Evolutionary conservation across 2,113 vertebrate species (phyloP), one percentile per base, ranked within the genome.

Genomic region (Eira barbara): DNA sequence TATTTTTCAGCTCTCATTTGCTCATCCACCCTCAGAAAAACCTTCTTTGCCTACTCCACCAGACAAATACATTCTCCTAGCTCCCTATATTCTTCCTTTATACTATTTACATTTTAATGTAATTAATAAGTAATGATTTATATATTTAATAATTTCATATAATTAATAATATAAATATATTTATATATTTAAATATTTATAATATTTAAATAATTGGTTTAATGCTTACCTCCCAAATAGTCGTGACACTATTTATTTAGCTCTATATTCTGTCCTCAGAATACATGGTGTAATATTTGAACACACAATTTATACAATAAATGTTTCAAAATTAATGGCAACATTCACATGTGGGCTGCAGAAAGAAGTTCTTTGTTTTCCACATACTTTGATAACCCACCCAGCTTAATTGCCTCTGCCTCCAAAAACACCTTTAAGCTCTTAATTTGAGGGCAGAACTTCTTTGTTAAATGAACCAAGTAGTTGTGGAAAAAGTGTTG

Each of bases 401-500:
- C 31, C 11, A 89, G 88, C 20, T 92, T 94, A 97, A 92, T 94
- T 92, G 65, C 87, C 11, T 94, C 59, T 27, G 57, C 36, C 15
- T 90, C 92, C 42, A 79, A 85, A 87, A 96, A 92, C 47, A 74
- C 34, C 25, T 95, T 95, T 82, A 96, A 84, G 94, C 83, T 95
- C 82, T 74, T 91, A 65, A 88, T 49, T 86, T 86, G 79, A 89
- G 69, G 95, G 39, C 31, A 92, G 63, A 80, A 27, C 6, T 92
- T 94, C 39, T 61, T 80, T 86, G 49, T 84, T 83, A 92, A 85
- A 89, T 47, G 65, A 94, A 61, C 27, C 13, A 82, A 93, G 29
- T 36, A 82, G 34, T 57, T 94, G 92, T 92, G 89, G 76, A 93
- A 97, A 15, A 90, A 73, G 92, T 80, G 80, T 88, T 96, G 73